Evolutionary conservation across 2,113 vertebrate genomes (phyloP), one percentile per base, ranked within the genome.

Genomic region (Cyanocitta stelleri): DNA sequence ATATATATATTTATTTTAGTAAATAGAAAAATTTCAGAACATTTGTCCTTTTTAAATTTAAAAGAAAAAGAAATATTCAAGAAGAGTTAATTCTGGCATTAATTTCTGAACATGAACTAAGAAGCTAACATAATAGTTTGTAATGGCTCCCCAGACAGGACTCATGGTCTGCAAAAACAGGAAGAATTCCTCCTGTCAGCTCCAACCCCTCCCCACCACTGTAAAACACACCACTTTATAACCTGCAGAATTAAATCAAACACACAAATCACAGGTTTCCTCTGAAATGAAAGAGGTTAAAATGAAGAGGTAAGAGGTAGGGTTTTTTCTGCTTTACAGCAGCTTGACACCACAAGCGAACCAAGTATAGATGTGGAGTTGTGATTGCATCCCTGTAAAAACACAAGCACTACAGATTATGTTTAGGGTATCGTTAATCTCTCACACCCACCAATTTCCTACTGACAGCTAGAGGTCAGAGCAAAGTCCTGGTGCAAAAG

Each of bases 361-460:
- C 46, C 86, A 93, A 69, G 39, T 55, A 35, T 27, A 97, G 90
- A 96, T 76, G 72, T 91, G 75, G 92, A 95, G 63, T 16, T 89
- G 72, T 12, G 74, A 96, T 81, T 91, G 95, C 91, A 84, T 78
- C 92, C 95, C 90, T 96, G 96, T 97, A 98, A 97, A 85, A 98
- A 98, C 89, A 98, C 95, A 95, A 95, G 41, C 58, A 85, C 30
- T 82, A 43, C 62, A 96, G 90, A 81, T 97, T 97, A 93, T 95
- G 97, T 97, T 98, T 95, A 97, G 79, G 95, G 93, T 93, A 96
- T 87, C 64, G 52, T 96, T 97, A 97, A 97, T 97, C 96, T 97
- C 88, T 96, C 97, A 97, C 90, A 97, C 94, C 95, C 96, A 97
- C 86, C 94, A 92, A 98, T 97, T 97, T 98, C 96, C 96, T 97